phyloP scores from a whole-genome alignment of 1,140 invertebrate genomes.

The Drosophila lini region DNA sequence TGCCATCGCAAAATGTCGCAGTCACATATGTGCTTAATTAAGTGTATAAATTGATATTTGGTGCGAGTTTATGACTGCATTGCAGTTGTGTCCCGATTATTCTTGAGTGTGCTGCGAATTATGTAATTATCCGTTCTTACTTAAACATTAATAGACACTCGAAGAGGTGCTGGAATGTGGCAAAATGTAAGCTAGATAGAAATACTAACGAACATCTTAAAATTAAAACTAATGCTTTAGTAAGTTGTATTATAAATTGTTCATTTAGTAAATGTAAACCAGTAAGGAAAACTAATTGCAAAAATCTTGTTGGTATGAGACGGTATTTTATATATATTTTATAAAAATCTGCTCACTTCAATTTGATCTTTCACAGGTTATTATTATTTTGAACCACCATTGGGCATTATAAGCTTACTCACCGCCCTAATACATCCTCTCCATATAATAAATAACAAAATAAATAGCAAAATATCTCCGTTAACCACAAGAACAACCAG shows the following conservation, averaged over 20 bases:
- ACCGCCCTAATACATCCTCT: background rate
- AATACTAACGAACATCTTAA: background rate
- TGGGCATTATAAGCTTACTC: background rate
- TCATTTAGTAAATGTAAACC: background rate
- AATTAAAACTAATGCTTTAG: background rate
- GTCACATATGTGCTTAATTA: constrained; percentile 81
- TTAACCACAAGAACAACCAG: constrained; percentile 2
- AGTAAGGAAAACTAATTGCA: background rate
- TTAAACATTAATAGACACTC: constrained; percentile 18
- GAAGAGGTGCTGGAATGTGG: constrained; percentile 4
- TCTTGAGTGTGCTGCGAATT: constrained; percentile 56
- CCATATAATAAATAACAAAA: background rate
- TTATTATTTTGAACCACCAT: background rate
- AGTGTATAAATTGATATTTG: constrained; percentile 82
- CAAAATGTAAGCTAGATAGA: background rate
- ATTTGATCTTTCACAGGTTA: background rate
- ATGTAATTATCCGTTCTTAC: constrained; percentile 39
- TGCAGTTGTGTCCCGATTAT: constrained; percentile 67
- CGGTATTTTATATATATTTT: no score
- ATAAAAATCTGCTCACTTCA: background rate
- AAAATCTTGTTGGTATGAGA: no score
- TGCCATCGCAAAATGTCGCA: constrained; percentile 65
- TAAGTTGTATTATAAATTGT: background rate
- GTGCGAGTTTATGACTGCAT: constrained; percentile 77
- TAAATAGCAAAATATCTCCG: background rate